Evolutionary conservation across 92 coral and sea anemone species (phyloP).

Genomic region (Epizoanthus stellaris): DNA sequence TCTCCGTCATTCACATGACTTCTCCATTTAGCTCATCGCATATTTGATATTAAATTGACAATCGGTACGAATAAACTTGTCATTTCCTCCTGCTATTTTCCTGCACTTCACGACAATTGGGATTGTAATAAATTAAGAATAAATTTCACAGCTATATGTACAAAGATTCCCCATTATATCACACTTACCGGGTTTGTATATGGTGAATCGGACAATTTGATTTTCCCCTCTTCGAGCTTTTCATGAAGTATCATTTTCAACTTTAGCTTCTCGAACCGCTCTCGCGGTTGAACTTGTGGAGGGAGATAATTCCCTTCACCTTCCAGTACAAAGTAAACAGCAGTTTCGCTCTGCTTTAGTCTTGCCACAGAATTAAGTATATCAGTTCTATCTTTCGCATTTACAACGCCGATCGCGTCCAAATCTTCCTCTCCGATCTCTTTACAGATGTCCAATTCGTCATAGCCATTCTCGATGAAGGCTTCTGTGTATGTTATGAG

Average conservation of each 20-base stretch:
- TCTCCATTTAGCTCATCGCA: neutral
- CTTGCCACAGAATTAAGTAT: conserved; percentile 84
- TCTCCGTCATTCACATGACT: neutral
- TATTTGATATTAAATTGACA: conserved; percentile 15
- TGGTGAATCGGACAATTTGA: conserved; percentile 74
- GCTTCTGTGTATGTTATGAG: conserved; percentile 94
- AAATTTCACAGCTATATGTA: neutral
- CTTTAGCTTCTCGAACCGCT: conserved; percentile 71
- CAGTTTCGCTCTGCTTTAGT: conserved; percentile 87
- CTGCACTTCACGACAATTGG: conserved; percentile 10
- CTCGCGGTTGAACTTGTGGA: conserved; percentile 79
- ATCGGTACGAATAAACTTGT: neutral
- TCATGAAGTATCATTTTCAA: conserved; percentile 78
- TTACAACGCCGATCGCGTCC: conserved; percentile 97
- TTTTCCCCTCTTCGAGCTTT: conserved; percentile 81
- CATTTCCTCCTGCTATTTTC: neutral
- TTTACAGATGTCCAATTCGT: conserved; percentile 96
- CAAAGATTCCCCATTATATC: neutral
- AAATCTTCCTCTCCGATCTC: conserved; percentile 97
- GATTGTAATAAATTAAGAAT: conserved; percentile 1
- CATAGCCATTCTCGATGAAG: conserved; percentile 97
- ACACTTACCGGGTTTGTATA: conserved; percentile 84
- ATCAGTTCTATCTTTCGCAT: conserved; percentile 89
- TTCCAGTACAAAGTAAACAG: conserved; percentile 93
- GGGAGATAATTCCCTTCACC: conserved; percentile 52